Evolutionary conservation across 2,888 invertebrate genomes (phyloP).

Genomic region (Andrena minutula): DNA sequence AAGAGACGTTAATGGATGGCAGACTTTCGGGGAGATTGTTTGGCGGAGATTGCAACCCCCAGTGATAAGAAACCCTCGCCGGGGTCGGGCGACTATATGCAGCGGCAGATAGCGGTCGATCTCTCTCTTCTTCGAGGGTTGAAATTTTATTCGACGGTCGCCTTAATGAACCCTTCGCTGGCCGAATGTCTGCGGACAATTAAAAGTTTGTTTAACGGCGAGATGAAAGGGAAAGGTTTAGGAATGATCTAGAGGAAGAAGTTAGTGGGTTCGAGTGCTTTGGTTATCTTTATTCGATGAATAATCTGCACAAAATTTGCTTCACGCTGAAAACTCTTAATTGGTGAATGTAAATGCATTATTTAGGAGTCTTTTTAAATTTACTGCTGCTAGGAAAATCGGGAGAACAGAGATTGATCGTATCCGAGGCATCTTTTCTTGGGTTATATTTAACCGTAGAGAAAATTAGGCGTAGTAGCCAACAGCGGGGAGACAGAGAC

Average conservation of each 20-base stretch:
- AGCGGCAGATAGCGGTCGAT: not conserved
- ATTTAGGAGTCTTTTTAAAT: not conserved
- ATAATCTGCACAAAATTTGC: too few species aligned
- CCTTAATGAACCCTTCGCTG: constrained; percentile 3
- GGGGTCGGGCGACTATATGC: constrained; percentile 12
- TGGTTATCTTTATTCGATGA: too few species aligned
- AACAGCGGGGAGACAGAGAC: not conserved
- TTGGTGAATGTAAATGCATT: too few species aligned
- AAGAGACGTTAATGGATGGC: not conserved
- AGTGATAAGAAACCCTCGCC: constrained; percentile 11
- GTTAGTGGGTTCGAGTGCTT: not conserved
- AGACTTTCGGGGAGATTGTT: constrained; percentile 1
- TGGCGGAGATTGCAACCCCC: not conserved
- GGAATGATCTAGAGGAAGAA: too few species aligned
- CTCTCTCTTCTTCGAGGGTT: not conserved
- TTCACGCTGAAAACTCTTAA: too few species aligned
- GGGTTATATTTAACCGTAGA: not conserved
- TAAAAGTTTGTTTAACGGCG: constrained; percentile 2
- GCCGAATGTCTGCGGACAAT: constrained; percentile 10
- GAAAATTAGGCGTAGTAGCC: not conserved
- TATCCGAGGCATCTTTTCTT: too few species aligned
- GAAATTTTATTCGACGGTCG: constrained; percentile 7
- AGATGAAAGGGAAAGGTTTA: not conserved
- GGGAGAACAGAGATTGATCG: too few species aligned
- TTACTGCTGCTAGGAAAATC: not conserved